Base-by-base conservation (phyloP, 2,888 invertebrate species). In the Liodrosophila aerea region DNA sequence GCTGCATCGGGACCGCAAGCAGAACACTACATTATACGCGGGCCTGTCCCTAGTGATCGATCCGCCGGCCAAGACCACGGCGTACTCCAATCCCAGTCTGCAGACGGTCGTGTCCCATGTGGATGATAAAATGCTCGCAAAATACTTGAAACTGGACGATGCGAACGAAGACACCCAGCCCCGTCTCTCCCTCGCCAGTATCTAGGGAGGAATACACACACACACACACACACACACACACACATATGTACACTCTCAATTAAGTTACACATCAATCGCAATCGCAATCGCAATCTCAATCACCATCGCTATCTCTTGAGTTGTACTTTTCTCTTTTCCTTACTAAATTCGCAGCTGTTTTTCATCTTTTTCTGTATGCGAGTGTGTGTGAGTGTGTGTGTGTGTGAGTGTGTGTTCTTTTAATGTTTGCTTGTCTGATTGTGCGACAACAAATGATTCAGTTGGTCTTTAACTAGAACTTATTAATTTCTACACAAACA, bases 381-480 rank as follows among this genome's bases (percentile, higher is more conserved):
- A n/a, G n/a, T n/a, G n/a, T n/a, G n/a, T 37, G n/a, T 22, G 4
- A 29, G 39, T 47, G 29, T 57, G 18, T 29, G 12, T 31, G 11
- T 53, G 40, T 52, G 36, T 44, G 53, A 39, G 34, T 63, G 44
- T 68, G 64, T 54, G 58, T 57, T 60, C 53, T 53, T 22, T 22
- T 22, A 22, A 59, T 69, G 61, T 64, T 69, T 72, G 57, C 43
- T 72, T 64, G 75, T 70, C 74, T 66, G 71, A 70, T 73, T 73
- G 75, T 73, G 52, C 56, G 71, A 63, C 71, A 66, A 63, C 71
- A 73, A 73, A 75, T 73, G 73, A 75, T 76, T 73, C 72, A 73
- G 76, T 75, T 73, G 76, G 58, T 73, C 66, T 71, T 75, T 73
- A 73, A 75, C 76, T 75, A 66, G 61, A 73, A 73, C 72, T 75